A percentile compares a stretch with the other conserved stretches of the same genome.
Evolutionary conservation across 2,113 vertebrate genomes (phyloP).

Genomic region (Guaruba guarouba): DNA sequence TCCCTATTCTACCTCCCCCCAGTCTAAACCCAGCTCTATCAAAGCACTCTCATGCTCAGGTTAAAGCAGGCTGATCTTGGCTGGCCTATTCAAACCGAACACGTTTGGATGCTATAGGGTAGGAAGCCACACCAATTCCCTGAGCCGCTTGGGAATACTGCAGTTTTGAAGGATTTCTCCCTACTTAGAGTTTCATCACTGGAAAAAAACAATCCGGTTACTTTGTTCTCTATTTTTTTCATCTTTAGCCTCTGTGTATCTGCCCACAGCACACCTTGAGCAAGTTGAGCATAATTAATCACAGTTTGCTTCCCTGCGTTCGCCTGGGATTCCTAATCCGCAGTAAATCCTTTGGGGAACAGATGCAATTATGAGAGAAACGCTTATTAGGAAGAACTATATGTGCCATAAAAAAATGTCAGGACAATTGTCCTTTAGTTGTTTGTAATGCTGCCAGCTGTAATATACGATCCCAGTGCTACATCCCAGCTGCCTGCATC

Average conservation of each 20-base stretch:
- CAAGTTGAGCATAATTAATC: constrained; percentile 28
- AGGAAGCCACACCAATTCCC: not conserved
- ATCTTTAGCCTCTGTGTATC: not conserved
- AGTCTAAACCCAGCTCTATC: not conserved
- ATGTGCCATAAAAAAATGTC: constrained; percentile 24
- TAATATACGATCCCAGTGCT: not conserved
- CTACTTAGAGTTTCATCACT: not conserved
- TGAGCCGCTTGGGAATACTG: fast-evolving
- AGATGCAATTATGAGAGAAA: constrained; percentile 51
- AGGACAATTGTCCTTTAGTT: constrained; percentile 38
- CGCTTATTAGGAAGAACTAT: constrained; percentile 25
- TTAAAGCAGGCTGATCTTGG: not conserved
- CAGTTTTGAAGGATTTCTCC: not conserved
- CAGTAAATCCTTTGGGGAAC: constrained; percentile 42
- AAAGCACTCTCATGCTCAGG: fast-evolving
- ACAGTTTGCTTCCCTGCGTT: not conserved
- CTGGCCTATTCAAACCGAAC: not conserved
- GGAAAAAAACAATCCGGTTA: not conserved
- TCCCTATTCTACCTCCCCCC: not conserved
- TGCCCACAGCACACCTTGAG: constrained; percentile 21
- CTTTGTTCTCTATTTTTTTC: not conserved
- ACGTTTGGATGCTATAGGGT: not conserved
- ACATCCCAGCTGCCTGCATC: not conserved
- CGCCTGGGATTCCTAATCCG: not conserved
- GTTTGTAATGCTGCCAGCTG: constrained; percentile 1